A percentile compares a stretch with the other conserved stretches of the same genome.
These are phyloP conservation scores for Mythimna lalbum DNA, from an alignment of 2,888 invertebrate species.

Conservation along the genomic window DNA sequence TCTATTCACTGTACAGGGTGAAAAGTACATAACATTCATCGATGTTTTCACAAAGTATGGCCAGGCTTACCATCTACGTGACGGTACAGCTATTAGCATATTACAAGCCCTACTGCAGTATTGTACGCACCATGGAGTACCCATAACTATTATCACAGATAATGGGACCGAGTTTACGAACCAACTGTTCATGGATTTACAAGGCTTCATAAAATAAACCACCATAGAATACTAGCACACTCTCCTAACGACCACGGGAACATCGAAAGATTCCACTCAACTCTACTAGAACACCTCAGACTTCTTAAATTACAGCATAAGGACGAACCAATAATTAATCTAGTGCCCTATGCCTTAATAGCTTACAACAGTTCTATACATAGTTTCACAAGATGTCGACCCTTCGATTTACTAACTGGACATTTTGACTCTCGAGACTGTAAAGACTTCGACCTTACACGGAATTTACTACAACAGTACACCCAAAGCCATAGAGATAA, in stretches of 20 bases:
- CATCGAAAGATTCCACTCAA: background rate
- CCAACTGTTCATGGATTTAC: constrained; percentile 1
- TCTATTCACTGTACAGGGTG: no score
- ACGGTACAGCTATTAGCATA: no score
- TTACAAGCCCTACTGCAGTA: background rate
- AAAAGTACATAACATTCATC: background rate
- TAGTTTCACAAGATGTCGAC: no score
- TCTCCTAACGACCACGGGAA: background rate
- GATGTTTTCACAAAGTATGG: background rate
- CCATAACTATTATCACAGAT: background rate
- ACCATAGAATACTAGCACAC: background rate
- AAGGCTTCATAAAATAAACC: background rate
- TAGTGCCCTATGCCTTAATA: no score
- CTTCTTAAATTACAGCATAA: background rate
- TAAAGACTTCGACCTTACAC: no score
- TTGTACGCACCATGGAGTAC: background rate
- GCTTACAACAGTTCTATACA: no score
- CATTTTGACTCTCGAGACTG: no score
- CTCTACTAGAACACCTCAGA: background rate
- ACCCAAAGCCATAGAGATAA: background rate
- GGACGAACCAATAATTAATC: background rate
- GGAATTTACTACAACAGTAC: no score
- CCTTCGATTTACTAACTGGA: no score
- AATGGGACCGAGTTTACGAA: background rate
- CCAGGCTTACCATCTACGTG: background rate